phyloP scores from a whole-genome alignment of 1,140 invertebrate genomes.

The Drosophila leontia region DNA sequence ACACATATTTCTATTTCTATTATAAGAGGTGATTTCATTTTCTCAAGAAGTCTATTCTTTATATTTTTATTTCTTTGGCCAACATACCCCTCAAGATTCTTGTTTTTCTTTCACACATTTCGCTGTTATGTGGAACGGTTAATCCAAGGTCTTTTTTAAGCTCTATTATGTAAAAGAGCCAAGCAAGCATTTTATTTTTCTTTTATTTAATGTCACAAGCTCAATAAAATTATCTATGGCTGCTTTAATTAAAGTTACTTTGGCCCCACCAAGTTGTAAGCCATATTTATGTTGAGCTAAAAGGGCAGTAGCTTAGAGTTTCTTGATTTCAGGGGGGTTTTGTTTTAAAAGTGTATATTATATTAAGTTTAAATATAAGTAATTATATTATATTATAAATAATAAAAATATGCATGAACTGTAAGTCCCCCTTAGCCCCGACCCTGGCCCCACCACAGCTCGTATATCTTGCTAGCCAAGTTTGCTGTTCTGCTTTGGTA shows the following conservation, averaged over 20 bases:
- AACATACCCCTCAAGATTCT: constrained; percentile 14
- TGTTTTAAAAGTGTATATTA: no score
- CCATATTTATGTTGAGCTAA: constrained; percentile 26
- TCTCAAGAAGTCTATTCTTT: background rate
- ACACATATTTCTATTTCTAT: no score
- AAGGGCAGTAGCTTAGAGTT: constrained; percentile 16
- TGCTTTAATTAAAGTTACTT: constrained; percentile 54
- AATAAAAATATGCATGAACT: background rate
- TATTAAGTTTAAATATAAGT: background rate
- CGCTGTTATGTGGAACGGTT: constrained; percentile 32
- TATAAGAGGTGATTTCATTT: constrained; percentile 29
- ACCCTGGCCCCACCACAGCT: constrained; percentile 1
- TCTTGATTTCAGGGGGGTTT: background rate
- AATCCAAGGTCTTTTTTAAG: constrained; percentile 31
- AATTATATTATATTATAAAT: background rate
- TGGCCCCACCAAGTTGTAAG: constrained; percentile 3
- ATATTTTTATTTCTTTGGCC: background rate
- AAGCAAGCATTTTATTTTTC: constrained; percentile 25
- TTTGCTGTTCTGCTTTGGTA: constrained; percentile 36
- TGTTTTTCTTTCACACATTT: constrained; percentile 39
- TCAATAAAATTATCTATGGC: constrained; percentile 46
- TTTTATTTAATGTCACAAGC: constrained; percentile 41
- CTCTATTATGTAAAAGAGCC: constrained; percentile 43
- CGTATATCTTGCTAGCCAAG: constrained; percentile 33
- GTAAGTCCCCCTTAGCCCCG: background rate